A percentile compares a stretch with the other conserved stretches of the same genome.
Conservation (phyloP, 2,888 invertebrate species). For the Orthosia gracilis region DNA sequence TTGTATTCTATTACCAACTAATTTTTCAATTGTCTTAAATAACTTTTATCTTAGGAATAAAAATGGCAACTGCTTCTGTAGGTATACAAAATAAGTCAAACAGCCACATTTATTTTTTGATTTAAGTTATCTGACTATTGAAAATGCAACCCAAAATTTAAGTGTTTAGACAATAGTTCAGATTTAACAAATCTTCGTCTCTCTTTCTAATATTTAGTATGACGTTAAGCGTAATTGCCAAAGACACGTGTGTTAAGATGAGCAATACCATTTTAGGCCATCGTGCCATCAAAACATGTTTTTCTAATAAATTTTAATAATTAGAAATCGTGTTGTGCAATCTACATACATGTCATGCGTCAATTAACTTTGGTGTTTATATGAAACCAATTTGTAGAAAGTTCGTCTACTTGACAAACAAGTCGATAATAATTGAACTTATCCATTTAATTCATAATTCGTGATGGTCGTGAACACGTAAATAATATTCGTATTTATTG, state of each 20-base stretch:
- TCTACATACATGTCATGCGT: constrained; percentile 74
- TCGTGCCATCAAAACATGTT: constrained; percentile 59
- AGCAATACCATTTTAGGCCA: constrained; percentile 24
- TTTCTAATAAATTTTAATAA: constrained; percentile 63
- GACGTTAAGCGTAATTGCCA: neutral
- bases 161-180: neutral
- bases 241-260: constrained; percentile 1
- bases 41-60: too few species aligned
- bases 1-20: too few species aligned
- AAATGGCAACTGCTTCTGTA: too few species aligned
- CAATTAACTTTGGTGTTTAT: constrained; percentile 72
- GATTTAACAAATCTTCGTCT: neutral
- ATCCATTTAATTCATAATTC: constrained; percentile 66
- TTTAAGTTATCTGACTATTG: too few species aligned
- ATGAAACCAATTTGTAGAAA: constrained; percentile 76
- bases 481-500: constrained; percentile 9
- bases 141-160: too few species aligned
- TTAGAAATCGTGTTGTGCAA: constrained; percentile 79
- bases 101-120: too few species aligned
- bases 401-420: constrained; percentile 74
- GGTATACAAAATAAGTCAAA: too few species aligned
- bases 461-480: constrained; percentile 47
- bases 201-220: neutral
- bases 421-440: constrained; percentile 66
- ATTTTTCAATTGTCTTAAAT: too few species aligned